These are phyloP conservation scores for Bufo gargarizans DNA, from an alignment of 2,113 vertebrate species.

Conservation along the genomic window DNA sequence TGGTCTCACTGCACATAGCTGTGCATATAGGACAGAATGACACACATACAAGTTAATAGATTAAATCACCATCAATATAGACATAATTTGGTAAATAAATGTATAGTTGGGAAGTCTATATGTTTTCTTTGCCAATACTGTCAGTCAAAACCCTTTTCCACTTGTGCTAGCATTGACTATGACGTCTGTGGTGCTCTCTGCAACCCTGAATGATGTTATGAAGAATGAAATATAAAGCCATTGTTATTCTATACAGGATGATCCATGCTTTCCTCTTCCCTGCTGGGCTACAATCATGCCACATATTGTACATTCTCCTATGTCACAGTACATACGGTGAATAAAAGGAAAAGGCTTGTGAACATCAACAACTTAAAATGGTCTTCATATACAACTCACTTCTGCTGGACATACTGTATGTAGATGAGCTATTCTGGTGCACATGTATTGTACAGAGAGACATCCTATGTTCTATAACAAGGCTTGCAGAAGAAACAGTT, in stretches of 20 bases:
- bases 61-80: neutral
- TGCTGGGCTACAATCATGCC: slow-evolving; percentile 21
- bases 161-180: neutral
- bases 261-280: slow-evolving; percentile 15
- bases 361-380: neutral
- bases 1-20: neutral
- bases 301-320: neutral
- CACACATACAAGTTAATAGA: neutral
- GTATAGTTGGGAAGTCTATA: neutral
- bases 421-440: neutral
- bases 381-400: neutral
- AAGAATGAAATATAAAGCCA: slow-evolving; percentile 1
- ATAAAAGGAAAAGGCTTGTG: neutral
- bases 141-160: neutral
- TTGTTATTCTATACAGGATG: neutral
- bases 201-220: slow-evolving; percentile 12
- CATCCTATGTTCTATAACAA: too few species aligned
- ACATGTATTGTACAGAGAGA: neutral
- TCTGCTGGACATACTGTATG: neutral
- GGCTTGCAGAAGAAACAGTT: too few species aligned
- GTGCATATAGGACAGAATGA: neutral
- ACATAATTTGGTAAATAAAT: neutral
- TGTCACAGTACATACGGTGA: neutral
- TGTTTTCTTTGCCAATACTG: neutral
- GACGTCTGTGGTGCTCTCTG: slow-evolving; percentile 6